These are phyloP conservation scores for Drosophila bipectinata DNA, from an alignment of 1,140 invertebrate species.

Conservation along the genomic window DNA sequence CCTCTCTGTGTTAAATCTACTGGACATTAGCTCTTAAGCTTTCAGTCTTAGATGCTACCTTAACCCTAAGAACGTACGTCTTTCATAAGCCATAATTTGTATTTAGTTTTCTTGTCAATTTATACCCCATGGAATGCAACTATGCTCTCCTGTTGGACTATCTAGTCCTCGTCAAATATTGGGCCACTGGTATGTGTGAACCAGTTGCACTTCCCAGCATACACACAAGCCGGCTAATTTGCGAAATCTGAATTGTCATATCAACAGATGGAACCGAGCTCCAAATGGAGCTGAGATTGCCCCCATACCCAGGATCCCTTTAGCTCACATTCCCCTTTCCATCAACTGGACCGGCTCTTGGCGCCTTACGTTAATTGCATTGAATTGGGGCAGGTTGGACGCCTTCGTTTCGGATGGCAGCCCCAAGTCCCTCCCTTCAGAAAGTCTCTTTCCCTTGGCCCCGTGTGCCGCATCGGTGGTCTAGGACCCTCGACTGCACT, in stretches of 20 bases:
- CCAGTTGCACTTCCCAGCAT: slow-evolving; percentile 34
- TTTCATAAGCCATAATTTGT: no score
- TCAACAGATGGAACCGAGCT: slow-evolving; percentile 58
- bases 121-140: background rate
- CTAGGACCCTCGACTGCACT: slow-evolving; percentile 52
- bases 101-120: background rate
- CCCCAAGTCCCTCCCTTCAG: background rate
- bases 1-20: no score
- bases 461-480: slow-evolving; percentile 9
- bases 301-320: background rate
- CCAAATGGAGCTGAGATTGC: slow-evolving; percentile 22
- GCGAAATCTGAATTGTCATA: slow-evolving; percentile 67
- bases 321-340: background rate
- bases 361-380: slow-evolving; percentile 78
- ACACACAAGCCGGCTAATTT: slow-evolving; percentile 37
- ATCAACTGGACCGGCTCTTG: slow-evolving; percentile 32
- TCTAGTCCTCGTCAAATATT: slow-evolving; percentile 12
- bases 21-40: no score
- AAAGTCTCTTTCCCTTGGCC: background rate
- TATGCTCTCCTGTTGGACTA: background rate
- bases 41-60: no score
- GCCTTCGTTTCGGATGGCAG: slow-evolving; percentile 18
- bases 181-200: slow-evolving; percentile 30
- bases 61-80: no score
- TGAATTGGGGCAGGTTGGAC: slow-evolving; percentile 61